A percentile compares a stretch with the other conserved stretches of the same genome.
Conservation (phyloP, 2,797 vertebrate species). For the Uromys caudimaculatus region DNA sequence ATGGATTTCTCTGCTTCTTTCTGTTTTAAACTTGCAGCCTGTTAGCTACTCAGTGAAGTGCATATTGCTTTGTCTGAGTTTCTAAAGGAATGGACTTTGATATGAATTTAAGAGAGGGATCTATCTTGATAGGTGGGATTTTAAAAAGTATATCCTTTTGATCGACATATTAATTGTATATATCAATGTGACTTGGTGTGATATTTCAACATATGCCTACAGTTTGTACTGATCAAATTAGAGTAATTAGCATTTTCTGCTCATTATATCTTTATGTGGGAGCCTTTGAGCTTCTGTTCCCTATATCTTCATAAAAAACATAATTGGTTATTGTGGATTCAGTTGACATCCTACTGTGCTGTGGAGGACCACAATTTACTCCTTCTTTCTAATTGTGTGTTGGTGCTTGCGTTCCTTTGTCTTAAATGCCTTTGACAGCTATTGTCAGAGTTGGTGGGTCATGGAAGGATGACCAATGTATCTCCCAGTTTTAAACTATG, state of each 20-base stretch:
- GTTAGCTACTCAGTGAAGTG: neutral
- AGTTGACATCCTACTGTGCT: no score
- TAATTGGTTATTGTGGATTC: neutral
- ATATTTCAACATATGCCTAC: neutral
- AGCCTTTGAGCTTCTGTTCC: neutral
- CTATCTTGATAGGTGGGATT: neutral
- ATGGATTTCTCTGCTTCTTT: neutral
- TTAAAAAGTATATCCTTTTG: neutral
- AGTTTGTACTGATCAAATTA: neutral
- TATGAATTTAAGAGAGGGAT: neutral
- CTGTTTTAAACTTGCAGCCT: neutral
- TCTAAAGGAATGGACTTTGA: slow-evolving; percentile 44
- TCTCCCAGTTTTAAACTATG: neutral
- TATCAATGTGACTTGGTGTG: neutral
- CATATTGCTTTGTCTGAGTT: neutral
- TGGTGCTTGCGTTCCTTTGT: neutral
- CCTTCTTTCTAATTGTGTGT: neutral
- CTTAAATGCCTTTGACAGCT: neutral
- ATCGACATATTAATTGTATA: neutral
- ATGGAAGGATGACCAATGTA: neutral
- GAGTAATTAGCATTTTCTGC: neutral
- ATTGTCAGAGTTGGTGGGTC: neutral
- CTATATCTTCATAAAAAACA: neutral
- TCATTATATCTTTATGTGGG: neutral
- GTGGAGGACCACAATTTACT: no score